Evolutionary conservation across 2,113 vertebrate species (phyloP).

Genomic region (Mobula birostris): DNA sequence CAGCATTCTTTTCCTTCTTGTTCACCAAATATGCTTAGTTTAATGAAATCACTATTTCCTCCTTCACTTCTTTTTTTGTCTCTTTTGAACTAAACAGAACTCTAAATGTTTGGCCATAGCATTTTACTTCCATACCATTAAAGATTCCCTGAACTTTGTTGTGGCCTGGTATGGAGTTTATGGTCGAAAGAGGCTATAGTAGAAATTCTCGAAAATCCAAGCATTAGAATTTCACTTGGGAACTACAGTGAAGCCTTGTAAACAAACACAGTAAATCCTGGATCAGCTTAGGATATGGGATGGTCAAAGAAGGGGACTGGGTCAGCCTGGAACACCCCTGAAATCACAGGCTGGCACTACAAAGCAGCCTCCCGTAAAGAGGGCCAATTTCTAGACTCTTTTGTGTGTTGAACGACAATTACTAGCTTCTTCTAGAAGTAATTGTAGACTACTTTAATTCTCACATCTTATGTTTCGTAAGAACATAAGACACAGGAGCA

Average conservation of each 20-base stretch:
- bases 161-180: not conserved
- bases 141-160: too few species aligned
- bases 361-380: not conserved
- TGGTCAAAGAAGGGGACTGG: not conserved
- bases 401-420: too few species aligned
- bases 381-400: not conserved
- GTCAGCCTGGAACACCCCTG: not conserved
- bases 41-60: not conserved
- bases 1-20: not conserved
- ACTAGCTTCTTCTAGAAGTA: not conserved
- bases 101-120: not conserved
- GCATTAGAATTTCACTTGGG: not conserved
- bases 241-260: not conserved
- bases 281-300: not conserved
- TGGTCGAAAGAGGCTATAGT: not conserved
- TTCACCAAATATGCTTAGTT: not conserved
- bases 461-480: not conserved
- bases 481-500: too few species aligned
- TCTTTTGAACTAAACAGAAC: not conserved
- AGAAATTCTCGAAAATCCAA: not conserved
- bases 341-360: not conserved
- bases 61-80: not conserved
- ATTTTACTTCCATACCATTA: not conserved
- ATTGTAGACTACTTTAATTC: not conserved
- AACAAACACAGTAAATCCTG: not conserved